Evolutionary conservation across 2,113 vertebrate species (phyloP), one percentile per base, ranked within the genome.

Genomic region (Limanda limanda): DNA sequence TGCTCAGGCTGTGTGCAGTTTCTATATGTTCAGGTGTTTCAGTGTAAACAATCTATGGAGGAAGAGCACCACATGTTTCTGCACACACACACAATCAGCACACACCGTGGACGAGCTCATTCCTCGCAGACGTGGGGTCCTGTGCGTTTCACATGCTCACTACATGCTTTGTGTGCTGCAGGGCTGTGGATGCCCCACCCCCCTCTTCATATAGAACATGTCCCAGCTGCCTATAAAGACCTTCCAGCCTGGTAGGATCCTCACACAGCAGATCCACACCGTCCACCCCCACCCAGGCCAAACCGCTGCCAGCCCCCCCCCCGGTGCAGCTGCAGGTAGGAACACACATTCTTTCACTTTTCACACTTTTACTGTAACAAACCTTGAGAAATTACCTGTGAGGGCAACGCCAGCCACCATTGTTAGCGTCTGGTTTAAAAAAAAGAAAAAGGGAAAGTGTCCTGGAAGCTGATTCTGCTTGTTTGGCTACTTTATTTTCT

Each of bases 191-290:
- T 9, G 27, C 51, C 51, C 51, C 51, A n/a, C 51, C 79, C 71
- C 54, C 69, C 86, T 80, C 80, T 35, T 25, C 5, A 18, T 78
- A 88, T 74, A 64, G 54, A 69, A 40, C 65, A 74, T 52, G 82
- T 45, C 27, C 25, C 51, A 45, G 35, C 71, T 66, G 86, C 68
- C 68, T 90, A 87, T 92, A 91, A 86, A 87, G 65, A 20, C 74
- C 61, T 23, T 60, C 18, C 61, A 76, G 51, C 10, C 13, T 7
- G 12, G 23, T 2, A 5, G n/a, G 8, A 13, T 4, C 23, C 24
- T 27, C 23, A 25, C 5, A 31, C 31, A 31, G 31, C 31, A 31
- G 31, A 7, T 7, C 7, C 31, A 0, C 10, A 35, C 58, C 51
- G 8, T 23, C 54, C 54, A 12, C 21, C 42, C 13, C 54, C 54